Evolutionary conservation across 2,113 vertebrate genomes (phyloP).

Genomic region (Ceyx cyanopectus): DNA sequence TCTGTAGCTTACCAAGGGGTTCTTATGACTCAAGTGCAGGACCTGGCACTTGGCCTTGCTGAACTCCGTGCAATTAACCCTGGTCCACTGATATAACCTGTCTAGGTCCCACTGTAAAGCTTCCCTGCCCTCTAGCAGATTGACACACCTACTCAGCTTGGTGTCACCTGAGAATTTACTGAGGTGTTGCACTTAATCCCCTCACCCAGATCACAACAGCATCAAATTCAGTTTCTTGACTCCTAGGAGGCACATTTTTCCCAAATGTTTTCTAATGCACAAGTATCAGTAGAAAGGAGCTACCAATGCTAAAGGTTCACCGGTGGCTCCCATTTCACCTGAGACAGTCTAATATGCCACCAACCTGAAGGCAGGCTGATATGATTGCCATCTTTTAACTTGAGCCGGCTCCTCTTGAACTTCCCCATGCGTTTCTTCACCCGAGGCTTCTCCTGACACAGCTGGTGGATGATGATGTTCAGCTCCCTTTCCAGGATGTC

Average conservation of each 20-base stretch:
- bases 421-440: slow-evolving; percentile 96
- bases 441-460: slow-evolving; percentile 95
- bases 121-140: no score
- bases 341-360: not conserved
- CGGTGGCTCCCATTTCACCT: not conserved
- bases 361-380: slow-evolving; percentile 96
- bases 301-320: not conserved
- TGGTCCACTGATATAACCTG: no score
- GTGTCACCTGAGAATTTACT: no score
- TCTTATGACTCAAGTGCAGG: no score
- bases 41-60: no score
- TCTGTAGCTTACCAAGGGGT: no score
- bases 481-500: slow-evolving; percentile 96
- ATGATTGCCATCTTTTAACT: slow-evolving; percentile 93
- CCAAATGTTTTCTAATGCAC: rapidly evolving
- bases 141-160: no score
- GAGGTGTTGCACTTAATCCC: no score
- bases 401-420: slow-evolving; percentile 91
- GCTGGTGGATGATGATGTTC: slow-evolving; percentile 97
- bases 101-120: no score
- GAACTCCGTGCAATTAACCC: no score
- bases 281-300: not conserved
- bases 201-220: not conserved
- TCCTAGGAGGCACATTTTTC: not conserved
- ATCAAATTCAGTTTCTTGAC: not conserved